phyloP scores from a whole-genome alignment of 2,888 invertebrate species.

The Rapana venosa region DNA sequence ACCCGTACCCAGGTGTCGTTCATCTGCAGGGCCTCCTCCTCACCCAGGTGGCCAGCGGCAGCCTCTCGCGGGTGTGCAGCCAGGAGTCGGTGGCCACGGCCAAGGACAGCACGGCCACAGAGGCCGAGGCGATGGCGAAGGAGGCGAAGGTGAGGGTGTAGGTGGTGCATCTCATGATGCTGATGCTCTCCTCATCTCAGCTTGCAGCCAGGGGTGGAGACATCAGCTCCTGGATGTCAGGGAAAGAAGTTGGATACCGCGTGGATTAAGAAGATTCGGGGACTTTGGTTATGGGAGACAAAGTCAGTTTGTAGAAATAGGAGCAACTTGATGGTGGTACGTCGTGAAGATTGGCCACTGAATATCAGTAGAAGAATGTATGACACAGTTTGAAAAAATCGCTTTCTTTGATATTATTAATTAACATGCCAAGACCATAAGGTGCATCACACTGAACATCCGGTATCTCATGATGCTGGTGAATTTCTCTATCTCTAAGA shows the following conservation, averaged over 20 bases:
- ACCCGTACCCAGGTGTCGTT: slow-evolving; percentile 41
- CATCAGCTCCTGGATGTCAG: neutral
- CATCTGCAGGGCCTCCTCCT: slow-evolving; percentile 10
- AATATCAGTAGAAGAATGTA: no score
- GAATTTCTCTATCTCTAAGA: no score
- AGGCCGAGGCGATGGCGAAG: slow-evolving; percentile 51
- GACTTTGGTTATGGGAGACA: neutral
- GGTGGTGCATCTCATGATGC: slow-evolving; percentile 50
- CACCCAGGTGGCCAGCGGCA: neutral
- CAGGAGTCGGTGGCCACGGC: slow-evolving; percentile 55
- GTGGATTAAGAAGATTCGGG: no score
- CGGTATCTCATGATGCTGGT: no score
- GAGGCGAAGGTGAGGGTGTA: slow-evolving; percentile 52
- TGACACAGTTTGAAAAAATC: no score
- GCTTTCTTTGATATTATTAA: no score
- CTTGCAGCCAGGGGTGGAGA: neutral
- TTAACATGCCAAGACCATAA: no score
- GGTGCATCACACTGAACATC: no score
- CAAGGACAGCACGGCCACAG: slow-evolving; percentile 52
- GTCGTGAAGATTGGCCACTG: no score
- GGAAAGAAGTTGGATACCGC: neutral
- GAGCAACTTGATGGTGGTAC: neutral
- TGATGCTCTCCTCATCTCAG: neutral
- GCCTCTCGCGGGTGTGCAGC: slow-evolving; percentile 50
- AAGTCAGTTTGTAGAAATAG: neutral